Percentiles rank a stretch among this genome's conserved stretches.
Evolutionary conservation across 2,797 vertebrate species (phyloP).

Genomic region (Sarcoramphus papa): DNA sequence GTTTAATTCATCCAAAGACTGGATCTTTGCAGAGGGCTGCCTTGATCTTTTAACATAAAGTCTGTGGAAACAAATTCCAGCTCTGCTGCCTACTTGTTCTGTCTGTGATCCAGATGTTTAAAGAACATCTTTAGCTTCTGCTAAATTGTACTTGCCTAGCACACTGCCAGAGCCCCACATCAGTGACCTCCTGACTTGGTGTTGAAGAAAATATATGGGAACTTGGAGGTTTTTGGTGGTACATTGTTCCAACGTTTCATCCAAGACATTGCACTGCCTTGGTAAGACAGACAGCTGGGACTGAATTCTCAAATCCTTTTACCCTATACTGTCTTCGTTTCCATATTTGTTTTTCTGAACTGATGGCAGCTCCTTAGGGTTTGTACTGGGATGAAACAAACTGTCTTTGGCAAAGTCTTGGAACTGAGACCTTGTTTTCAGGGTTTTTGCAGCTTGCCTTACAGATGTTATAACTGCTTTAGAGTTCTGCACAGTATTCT

Average conservation of each 20-base stretch:
- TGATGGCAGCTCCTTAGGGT: background rate
- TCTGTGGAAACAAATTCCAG: background rate
- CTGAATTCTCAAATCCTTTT: background rate
- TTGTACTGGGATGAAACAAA: background rate
- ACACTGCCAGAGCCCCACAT: background rate
- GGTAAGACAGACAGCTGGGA: background rate
- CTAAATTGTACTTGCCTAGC: background rate
- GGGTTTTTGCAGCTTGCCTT: background rate
- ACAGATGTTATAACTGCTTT: background rate
- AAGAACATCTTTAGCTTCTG: background rate
- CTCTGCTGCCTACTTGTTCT: background rate
- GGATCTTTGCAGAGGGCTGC: background rate
- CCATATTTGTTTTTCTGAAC: background rate
- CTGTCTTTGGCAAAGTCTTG: background rate
- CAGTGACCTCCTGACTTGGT: background rate
- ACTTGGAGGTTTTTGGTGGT: background rate
- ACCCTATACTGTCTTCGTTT: background rate
- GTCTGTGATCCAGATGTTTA: background rate
- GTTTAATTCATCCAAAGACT: background rate
- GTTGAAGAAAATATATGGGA: background rate
- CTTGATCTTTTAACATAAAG: background rate
- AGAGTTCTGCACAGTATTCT: background rate
- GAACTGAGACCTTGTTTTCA: background rate
- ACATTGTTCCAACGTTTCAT: accelerated
- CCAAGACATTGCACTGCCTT: background rate